Conservation (phyloP, 2,797 vertebrate species). For the Kryptolebias ocellatus region DNA sequence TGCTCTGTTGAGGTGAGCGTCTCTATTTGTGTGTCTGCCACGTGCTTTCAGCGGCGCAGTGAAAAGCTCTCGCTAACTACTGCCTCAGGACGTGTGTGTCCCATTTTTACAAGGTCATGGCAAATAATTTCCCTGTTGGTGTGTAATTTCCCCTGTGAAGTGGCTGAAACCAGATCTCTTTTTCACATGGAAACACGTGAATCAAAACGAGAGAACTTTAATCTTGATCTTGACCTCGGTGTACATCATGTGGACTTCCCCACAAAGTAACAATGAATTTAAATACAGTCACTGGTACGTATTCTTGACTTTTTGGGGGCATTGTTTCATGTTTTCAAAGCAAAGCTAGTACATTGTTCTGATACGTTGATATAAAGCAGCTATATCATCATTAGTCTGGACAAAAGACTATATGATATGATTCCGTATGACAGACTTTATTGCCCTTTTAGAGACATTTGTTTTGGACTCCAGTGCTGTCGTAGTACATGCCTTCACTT, state of each 20-base stretch:
- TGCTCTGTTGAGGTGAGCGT: constrained; percentile 1
- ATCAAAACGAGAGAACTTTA: too few species aligned
- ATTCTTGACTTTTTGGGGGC: neutral
- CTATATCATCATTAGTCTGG: neutral
- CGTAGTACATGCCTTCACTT: too few species aligned
- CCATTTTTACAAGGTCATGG: constrained; percentile 53
- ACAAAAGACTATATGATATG: too few species aligned
- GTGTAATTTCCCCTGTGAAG: neutral
- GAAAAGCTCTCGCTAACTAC: constrained; percentile 30
- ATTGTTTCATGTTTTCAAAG: constrained; percentile 3
- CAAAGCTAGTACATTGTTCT: neutral
- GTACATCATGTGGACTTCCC: too few species aligned
- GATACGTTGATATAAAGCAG: neutral
- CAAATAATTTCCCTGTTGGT: constrained; percentile 20
- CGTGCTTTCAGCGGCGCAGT: constrained; percentile 16
- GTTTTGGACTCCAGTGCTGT: too few species aligned
- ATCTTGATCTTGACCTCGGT: too few species aligned
- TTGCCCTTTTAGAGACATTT: too few species aligned
- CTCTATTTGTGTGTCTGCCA: constrained; percentile 33
- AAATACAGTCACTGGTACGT: too few species aligned
- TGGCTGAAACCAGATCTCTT: too few species aligned
- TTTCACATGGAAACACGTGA: too few species aligned
- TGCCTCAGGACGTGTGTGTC: constrained; percentile 11
- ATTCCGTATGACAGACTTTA: too few species aligned
- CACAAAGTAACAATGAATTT: too few species aligned